A percentile compares a stretch with the other conserved stretches of the same genome.
Evolutionary conservation across 2,888 invertebrate genomes (phyloP).

Genomic region (Isoperla grammatica): DNA sequence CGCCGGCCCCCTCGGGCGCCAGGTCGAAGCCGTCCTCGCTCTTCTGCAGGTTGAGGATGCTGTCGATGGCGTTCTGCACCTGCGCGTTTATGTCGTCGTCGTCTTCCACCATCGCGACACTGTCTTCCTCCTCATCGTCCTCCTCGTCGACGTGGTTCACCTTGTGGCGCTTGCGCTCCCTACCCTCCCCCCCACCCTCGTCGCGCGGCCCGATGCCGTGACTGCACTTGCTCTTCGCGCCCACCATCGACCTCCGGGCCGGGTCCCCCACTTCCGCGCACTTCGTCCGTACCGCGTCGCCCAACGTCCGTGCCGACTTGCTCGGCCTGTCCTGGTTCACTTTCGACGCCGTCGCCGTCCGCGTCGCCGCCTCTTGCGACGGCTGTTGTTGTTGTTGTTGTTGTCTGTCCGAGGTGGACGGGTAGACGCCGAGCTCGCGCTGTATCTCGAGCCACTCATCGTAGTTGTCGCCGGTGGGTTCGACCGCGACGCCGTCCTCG

Average conservation of each 20-base stretch:
- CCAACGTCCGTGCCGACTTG: no score
- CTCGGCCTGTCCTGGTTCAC: no score
- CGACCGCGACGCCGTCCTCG: neutral
- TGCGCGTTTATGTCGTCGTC: slow-evolving; percentile 68
- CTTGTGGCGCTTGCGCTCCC: slow-evolving; percentile 1
- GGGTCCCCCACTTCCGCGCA: neutral
- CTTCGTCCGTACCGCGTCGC: neutral
- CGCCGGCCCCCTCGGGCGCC: neutral
- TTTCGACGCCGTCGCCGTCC: no score
- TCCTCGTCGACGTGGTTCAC: neutral
- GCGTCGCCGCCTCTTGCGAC: neutral
- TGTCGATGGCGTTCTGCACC: slow-evolving; percentile 74
- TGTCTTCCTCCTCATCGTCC: neutral
- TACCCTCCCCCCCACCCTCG: slow-evolving; percentile 24
- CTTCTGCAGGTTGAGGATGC: slow-evolving; percentile 65
- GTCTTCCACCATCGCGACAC: slow-evolving; percentile 33
- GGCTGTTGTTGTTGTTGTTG: slow-evolving; percentile 2
- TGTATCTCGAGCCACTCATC: slow-evolving; percentile 65
- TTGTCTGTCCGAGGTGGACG: neutral
- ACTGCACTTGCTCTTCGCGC: slow-evolving; percentile 4
- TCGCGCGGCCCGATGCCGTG: slow-evolving; percentile 24
- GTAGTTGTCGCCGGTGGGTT: slow-evolving; percentile 37
- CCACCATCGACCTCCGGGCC: slow-evolving; percentile 3
- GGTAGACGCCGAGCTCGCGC: slow-evolving; percentile 53
- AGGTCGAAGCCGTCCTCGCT: slow-evolving; percentile 38